Percentiles rank a stretch among this genome's conserved stretches.
These are phyloP conservation scores for Acropternis orthonyx DNA, from an alignment of 2,797 vertebrate genomes.

Conservation along the genomic window DNA sequence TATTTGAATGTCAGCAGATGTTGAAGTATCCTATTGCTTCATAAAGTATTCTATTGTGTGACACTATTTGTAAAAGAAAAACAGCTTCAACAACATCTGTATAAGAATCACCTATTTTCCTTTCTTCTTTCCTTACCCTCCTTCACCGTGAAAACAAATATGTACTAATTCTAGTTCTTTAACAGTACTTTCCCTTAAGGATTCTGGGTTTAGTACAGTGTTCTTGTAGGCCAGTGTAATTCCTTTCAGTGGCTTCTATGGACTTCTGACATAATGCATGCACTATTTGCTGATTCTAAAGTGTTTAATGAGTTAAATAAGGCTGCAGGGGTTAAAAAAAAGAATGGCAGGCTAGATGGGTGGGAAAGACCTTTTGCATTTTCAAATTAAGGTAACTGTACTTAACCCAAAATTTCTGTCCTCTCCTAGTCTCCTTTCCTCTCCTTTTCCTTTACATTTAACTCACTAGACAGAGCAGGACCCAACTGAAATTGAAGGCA, in stretches of 20 bases:
- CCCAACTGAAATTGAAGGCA: not conserved
- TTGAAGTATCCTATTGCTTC: not conserved
- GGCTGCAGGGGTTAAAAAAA: not conserved
- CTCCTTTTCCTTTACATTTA: not conserved
- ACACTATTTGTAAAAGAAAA: slow-evolving; percentile 28
- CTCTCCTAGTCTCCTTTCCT: not conserved
- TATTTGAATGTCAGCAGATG: slow-evolving; percentile 22
- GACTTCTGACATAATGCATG: not conserved
- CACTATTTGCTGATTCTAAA: not conserved
- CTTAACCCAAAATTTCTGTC: not conserved
- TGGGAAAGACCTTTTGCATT: not conserved
- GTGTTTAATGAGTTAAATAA: not conserved
- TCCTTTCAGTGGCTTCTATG: not conserved
- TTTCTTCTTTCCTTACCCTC: not conserved
- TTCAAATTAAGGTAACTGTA: not conserved
- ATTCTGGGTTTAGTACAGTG: not conserved
- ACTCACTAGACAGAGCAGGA: not conserved
- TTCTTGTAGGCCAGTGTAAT: not conserved
- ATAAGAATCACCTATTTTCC: not conserved
- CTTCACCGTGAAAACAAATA: not conserved
- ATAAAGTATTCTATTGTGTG: not conserved
- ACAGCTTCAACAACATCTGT: not conserved
- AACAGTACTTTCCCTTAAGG: not conserved
- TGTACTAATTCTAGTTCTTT: not conserved
- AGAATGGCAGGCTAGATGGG: not conserved